Percentiles rank a stretch among this genome's conserved stretches.
phyloP scores from a whole-genome alignment of 1,140 invertebrate genomes.

The Microplitis demolitor region DNA sequence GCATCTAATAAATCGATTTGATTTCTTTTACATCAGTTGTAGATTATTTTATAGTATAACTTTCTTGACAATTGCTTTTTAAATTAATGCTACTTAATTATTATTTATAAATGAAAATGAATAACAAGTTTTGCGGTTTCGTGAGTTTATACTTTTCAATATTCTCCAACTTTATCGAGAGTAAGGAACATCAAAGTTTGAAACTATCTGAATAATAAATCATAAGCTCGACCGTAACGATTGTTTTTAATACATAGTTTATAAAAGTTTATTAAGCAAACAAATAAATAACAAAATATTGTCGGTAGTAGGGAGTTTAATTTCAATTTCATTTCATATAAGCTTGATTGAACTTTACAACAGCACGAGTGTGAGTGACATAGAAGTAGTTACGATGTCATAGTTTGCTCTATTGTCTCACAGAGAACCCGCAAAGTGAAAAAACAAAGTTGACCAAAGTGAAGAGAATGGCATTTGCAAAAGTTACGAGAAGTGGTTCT shows the following conservation, averaged over 20 bases:
- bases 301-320: neutral
- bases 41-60: too few species aligned
- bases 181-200: too few species aligned
- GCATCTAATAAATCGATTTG: too few species aligned
- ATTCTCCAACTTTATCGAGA: too few species aligned
- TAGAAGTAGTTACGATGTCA: constrained; percentile 15
- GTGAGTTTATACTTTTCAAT: too few species aligned
- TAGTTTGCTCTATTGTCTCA: constrained; percentile 25
- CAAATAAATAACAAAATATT: neutral
- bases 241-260: neutral
- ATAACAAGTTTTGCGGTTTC: too few species aligned
- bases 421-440: constrained; percentile 33
- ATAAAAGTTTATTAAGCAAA: neutral
- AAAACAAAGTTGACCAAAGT: constrained; percentile 45
- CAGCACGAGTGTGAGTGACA: neutral
- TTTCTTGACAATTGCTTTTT: too few species aligned
- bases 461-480: constrained; percentile 28
- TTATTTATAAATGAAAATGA: too few species aligned
- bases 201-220: too few species aligned
- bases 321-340: constrained; percentile 1
- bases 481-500: constrained; percentile 31
- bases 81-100: too few species aligned
- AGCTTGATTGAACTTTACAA: neutral
- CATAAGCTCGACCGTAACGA: too few species aligned
- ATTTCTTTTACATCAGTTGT: too few species aligned